These are phyloP conservation scores for Chrysodeixis includens DNA, from an alignment of 2,888 invertebrate species.

Conservation along the genomic window DNA sequence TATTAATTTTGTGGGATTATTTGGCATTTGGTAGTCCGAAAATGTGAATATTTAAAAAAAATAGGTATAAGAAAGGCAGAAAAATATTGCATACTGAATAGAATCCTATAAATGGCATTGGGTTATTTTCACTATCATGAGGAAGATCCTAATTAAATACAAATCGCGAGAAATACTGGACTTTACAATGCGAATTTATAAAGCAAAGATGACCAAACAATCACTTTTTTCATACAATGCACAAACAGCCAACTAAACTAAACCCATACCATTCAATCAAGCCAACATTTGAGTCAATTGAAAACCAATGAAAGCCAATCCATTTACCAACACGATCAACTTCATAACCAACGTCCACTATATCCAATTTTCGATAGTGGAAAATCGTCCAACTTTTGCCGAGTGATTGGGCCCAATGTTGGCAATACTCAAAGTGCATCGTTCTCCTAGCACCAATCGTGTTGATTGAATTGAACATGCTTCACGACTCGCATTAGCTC, in stretches of 20 bases:
- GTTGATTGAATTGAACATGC: conserved; percentile 63
- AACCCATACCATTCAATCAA: conserved; percentile 10
- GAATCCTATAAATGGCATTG: no score
- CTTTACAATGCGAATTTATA: no score
- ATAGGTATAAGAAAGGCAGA: no score
- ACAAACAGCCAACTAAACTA: not conserved
- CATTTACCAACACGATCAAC: conserved; percentile 17
- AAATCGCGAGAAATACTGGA: no score
- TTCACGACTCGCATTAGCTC: conserved; percentile 47
- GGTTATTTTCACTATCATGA: no score
- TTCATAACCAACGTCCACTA: conserved; percentile 21
- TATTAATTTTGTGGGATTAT: no score
- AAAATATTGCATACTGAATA: no score
- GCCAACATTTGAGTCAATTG: conserved; percentile 15
- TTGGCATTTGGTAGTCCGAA: no score
- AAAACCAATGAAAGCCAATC: conserved; percentile 30
- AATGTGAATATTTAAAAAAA: no score
- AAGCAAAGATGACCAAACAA: not conserved
- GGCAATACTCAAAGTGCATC: conserved; percentile 54
- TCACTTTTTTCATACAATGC: conserved; percentile 8
- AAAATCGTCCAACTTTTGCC: no score
- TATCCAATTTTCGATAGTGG: not conserved
- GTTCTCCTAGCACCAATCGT: conserved; percentile 55
- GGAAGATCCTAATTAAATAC: no score
- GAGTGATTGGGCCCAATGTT: not conserved